A percentile compares a stretch with the other conserved stretches of the same genome.
Evolutionary conservation across 2,888 invertebrate species (phyloP).

Genomic region (Stenodema calcarata): DNA sequence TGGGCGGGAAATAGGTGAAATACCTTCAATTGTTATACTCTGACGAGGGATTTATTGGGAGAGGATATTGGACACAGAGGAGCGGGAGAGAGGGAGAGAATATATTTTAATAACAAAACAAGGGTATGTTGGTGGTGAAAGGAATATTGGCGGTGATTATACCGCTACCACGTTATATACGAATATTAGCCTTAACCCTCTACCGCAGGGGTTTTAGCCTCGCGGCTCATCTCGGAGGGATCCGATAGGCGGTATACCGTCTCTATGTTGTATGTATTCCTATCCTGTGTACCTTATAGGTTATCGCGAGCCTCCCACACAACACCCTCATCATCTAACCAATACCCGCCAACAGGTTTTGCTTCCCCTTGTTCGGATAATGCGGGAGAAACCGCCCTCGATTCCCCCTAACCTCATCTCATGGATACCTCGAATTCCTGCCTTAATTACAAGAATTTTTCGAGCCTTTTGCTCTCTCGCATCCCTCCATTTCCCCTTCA

Average conservation of each 20-base stretch:
- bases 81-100: neutral
- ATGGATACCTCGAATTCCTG: constrained; percentile 24
- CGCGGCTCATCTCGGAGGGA: neutral
- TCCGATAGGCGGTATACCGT: neutral
- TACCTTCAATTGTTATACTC: neutral
- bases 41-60: neutral
- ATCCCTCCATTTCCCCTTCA: neutral
- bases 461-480: neutral
- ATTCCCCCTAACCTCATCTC: constrained; percentile 22
- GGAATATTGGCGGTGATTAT: neutral
- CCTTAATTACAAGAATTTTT: constrained; percentile 33
- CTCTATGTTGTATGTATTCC: neutral
- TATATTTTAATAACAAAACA: neutral
- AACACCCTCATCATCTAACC: neutral
- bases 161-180: neutral
- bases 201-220: neutral
- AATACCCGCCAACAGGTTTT: neutral
- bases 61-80: neutral
- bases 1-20: neutral
- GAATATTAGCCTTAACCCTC: neutral
- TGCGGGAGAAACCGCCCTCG: neutral
- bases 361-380: neutral
- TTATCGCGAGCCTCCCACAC: neutral
- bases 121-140: neutral
- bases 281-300: neutral